Evolutionary conservation across 2,113 vertebrate genomes (phyloP), one percentile per base, ranked within the genome.

Genomic region (Numida meleagris): DNA sequence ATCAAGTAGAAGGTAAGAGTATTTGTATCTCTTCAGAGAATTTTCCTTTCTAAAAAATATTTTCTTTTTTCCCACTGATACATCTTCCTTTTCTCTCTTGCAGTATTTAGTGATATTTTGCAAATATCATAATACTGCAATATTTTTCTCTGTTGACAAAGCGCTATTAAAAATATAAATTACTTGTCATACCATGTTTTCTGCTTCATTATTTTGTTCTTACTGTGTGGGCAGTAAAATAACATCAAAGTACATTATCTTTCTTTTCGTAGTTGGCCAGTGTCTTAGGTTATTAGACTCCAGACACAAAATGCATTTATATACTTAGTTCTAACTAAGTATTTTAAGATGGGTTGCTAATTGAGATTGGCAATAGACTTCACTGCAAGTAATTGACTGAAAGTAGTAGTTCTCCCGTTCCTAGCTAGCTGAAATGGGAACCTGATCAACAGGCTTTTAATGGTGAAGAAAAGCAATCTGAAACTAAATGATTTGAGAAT

Each of bases 1-100:
- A 93, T 96, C 98, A 97, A 77, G 95, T 67, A 45, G 94, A 97
- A 97, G 98, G 98, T 97, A 95, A 95, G 81, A n/a, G 59, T 15
- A 2, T 91, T 95, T 66, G 14, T 31, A 20, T 82, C 36, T 55
- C 8, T 82, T 93, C 84, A 70, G 33, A 36, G 84, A 82, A 29
- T 66, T 93, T 83, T 63, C 42, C n/a, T 65, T 15, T 58, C 5
- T 14, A 13, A 45, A 80, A 43, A 55, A 9, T 13, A 18, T 9
- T 58, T 88, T 71, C 6, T 90, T 12, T 62, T 29, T 27, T 71
- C 27, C 21, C 42, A 9, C 43, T 62, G 23, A 27, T 40, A 38
- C 7, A 23, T 40, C 86, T 24, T 42, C 10, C 58, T 25, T 42
- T 78, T 78, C 31, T 67, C 15, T 20, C 34, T 73, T 13, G 6